Evolutionary conservation across 2,797 vertebrate genomes (phyloP), one percentile per base, ranked within the genome.

Genomic region (Heteromormyrus szaboi): DNA sequence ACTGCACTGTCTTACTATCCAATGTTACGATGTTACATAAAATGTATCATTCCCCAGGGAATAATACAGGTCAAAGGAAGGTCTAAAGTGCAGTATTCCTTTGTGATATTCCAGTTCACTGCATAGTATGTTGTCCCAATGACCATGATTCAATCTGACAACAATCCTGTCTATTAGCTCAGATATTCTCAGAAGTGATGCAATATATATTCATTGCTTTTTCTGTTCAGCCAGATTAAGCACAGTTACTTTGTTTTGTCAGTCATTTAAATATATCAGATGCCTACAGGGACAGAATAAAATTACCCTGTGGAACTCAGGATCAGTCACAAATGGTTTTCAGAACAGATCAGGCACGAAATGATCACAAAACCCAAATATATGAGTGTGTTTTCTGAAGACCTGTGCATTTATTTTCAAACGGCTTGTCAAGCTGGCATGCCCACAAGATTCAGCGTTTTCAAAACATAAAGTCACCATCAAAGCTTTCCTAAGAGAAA

Each of bases 211-310:
- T 72, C 65, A 72, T 17, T 37, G 65, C 65, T 37, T 72, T 37
- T 72, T 72, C 65, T 72, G 65, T 72, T 72, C 65, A 37, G 65
- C 65, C 65, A 72, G 65, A 72, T 72, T 72, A 72, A 72, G 65
- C 65, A 72, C 65, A 72, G 65, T 72, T 72, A 37, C 65, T 72
- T 6, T 72, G 65, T 72, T 72, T 37, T 72, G 65, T 72, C 29
- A 72, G 65, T 37, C 65, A 37, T 72, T 37, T 72, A 72, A 72
- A 72, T 37, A 37, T 72, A 72, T 72, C 65, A 72, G 29, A 72
- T 72, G 65, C 65, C 65, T 72, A 72, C 29, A 6, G 65, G 65
- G 12, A 72, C 65, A 72, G 29, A 37, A 72, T 72, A 72, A 72
- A 37, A 72, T 37, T 37, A 72, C 65, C 29, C 65, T 37, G 22